Evolutionary conservation across 2,113 vertebrate species (phyloP).

Genomic region (Barnardius zonarius): DNA sequence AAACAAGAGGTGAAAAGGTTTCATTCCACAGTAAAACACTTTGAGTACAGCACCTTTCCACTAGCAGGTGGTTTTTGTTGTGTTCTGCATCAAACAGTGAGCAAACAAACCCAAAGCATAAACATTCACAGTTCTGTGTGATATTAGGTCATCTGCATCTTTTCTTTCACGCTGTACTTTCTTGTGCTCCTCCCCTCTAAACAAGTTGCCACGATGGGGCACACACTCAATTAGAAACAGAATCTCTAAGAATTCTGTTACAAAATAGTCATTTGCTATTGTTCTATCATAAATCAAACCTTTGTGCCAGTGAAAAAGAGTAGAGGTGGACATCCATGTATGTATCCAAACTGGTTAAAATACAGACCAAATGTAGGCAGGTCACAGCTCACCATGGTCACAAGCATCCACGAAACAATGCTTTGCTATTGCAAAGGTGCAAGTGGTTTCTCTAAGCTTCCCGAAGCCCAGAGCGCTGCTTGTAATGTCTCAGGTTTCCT

Average conservation of each 20-base stretch:
- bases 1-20: not conserved
- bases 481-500: not conserved
- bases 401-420: not conserved
- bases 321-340: not conserved
- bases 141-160: not conserved
- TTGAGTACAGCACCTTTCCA: not conserved
- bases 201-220: not conserved
- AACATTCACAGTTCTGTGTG: not conserved
- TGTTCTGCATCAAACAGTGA: not conserved
- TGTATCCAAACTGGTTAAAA: not conserved
- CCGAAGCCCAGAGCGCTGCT: not conserved
- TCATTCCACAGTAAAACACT: not conserved
- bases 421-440: not conserved
- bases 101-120: not conserved
- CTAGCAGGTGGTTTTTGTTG: not conserved
- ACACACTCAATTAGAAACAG: not conserved
- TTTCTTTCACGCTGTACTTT: not conserved
- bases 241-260: not conserved
- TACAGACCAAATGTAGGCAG: not conserved
- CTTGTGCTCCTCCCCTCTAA: not conserved
- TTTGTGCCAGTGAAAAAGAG: not conserved
- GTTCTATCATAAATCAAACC: not conserved
- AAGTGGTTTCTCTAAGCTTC: not conserved
- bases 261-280: not conserved
- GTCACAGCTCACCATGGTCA: rapidly evolving